A percentile compares a stretch with the other conserved stretches of the same genome.
phyloP scores from a whole-genome alignment of 2,113 vertebrate genomes.

The Nothoprocta perdicaria region DNA sequence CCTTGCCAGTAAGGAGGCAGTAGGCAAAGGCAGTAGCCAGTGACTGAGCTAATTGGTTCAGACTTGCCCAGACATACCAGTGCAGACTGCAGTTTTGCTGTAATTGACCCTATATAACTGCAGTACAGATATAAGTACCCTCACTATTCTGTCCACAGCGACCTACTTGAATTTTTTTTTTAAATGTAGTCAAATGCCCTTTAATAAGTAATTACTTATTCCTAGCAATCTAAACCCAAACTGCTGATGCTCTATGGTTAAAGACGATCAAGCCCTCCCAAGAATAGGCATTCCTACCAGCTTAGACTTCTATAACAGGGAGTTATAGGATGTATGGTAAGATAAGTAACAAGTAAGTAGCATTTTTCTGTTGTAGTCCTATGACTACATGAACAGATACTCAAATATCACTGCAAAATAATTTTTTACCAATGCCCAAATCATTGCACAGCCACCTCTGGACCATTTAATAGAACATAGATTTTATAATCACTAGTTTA shows the following conservation, averaged over 20 bases:
- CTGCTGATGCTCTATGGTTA: background rate
- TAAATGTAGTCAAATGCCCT: background rate
- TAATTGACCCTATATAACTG: background rate
- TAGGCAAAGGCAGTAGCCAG: background rate
- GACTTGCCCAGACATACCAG: background rate
- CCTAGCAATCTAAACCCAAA: background rate
- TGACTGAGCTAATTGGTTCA: background rate
- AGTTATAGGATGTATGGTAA: background rate
- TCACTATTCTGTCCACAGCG: background rate
- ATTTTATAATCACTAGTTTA: background rate
- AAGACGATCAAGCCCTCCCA: background rate
- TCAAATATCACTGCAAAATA: background rate
- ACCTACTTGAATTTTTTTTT: background rate
- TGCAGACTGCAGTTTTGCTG: background rate
- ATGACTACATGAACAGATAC: background rate
- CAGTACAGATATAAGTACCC: background rate
- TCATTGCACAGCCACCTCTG: background rate
- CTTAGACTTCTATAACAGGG: background rate
- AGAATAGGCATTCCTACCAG: background rate
- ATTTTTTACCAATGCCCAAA: background rate
- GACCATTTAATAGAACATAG: background rate
- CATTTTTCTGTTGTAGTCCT: background rate
- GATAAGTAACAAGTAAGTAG: background rate
- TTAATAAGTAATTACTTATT: background rate
- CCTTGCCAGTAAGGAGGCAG: background rate